Evolutionary conservation across 2,888 invertebrate genomes (phyloP).

Genomic region (Vesta saturnalis): DNA sequence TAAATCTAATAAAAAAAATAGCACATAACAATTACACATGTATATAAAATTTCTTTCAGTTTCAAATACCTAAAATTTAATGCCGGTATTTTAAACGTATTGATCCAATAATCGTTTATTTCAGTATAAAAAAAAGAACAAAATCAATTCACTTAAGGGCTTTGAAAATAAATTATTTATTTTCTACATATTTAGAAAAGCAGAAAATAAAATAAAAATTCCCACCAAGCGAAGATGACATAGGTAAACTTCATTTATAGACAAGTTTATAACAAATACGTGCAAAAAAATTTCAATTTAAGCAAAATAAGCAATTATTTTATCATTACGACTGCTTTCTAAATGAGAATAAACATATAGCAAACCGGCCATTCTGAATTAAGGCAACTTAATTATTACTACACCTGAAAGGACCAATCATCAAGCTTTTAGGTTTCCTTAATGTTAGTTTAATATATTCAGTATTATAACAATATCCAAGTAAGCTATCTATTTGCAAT

Average conservation of each 20-base stretch:
- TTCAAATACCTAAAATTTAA: background rate
- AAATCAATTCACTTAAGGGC: background rate
- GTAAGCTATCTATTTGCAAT: no score
- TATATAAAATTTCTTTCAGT: no score
- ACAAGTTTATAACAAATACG: no score
- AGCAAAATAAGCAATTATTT: no score
- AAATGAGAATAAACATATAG: slow-evolving; percentile 25
- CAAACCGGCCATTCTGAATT: slow-evolving; percentile 30
- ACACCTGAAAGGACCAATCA: slow-evolving; percentile 29
- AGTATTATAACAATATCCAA: background rate
- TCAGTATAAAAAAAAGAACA: background rate
- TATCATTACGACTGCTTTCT: background rate
- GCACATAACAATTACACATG: background rate
- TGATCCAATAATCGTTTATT: background rate
- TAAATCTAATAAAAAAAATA: background rate
- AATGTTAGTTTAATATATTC: background rate
- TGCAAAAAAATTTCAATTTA: no score
- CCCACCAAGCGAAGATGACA: no score
- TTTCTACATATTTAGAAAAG: no score
- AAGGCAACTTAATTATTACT: slow-evolving; percentile 33
- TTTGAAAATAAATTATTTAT: no score
- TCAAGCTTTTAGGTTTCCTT: slow-evolving; percentile 9
- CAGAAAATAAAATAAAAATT: no score
- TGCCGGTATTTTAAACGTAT: background rate
- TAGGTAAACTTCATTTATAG: no score